These are phyloP conservation scores for Andrena cerasifolii DNA, from an alignment of 1,140 invertebrate genomes.

Conservation along the genomic window DNA sequence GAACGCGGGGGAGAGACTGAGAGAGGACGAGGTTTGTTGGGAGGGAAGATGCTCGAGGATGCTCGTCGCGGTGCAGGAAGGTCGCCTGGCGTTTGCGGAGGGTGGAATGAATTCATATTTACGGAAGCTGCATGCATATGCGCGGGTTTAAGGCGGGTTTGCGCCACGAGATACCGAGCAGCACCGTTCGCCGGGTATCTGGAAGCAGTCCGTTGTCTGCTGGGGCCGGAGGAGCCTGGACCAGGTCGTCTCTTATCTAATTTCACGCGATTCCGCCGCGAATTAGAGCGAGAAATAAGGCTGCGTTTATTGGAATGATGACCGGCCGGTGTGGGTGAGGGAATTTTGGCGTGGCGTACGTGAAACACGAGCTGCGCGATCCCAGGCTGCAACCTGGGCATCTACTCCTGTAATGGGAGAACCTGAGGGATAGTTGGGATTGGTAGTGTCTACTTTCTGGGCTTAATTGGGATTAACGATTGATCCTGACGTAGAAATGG, in stretches of 20 bases:
- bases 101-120: conserved; percentile 54
- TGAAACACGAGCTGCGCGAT: too few relatives aligned
- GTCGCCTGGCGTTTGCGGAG: background rate
- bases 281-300: conserved; percentile 28
- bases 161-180: conserved; percentile 17
- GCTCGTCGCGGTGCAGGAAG: conserved; percentile 20
- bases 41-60: conserved; percentile 48
- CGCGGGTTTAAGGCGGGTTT: conserved; percentile 36
- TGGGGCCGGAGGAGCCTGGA: too few relatives aligned
- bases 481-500: conserved; percentile 42
- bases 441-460: conserved; percentile 6
- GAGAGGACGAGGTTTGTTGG: conserved; percentile 8
- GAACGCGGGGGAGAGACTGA: background rate
- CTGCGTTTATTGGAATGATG: background rate
- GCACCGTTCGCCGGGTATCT: background rate
- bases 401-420: too few relatives aligned
- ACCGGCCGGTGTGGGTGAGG: too few relatives aligned
- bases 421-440: too few relatives aligned
- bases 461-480: conserved; percentile 38
- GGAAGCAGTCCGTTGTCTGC: too few relatives aligned
- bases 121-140: conserved; percentile 53
- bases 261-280: conserved; percentile 25
- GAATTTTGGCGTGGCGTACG: too few relatives aligned
- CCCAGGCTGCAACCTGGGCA: too few relatives aligned
- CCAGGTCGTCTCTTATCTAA: background rate